Percentiles rank a stretch among this genome's conserved stretches.
Conservation (phyloP, 1,140 invertebrate species). For the Tetramorium simillimum region DNA sequence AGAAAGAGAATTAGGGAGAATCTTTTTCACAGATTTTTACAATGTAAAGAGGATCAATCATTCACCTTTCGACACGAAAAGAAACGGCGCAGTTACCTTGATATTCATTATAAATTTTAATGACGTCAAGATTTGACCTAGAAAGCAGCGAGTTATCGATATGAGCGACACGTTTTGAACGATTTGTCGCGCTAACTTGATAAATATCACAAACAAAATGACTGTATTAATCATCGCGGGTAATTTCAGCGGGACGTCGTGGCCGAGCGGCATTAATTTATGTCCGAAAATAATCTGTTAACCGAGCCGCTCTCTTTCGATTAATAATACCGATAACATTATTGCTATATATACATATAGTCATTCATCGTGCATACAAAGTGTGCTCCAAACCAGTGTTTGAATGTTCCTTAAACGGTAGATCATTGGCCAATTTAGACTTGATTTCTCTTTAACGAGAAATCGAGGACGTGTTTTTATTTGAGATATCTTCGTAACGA, state of each 20-base stretch:
- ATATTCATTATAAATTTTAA: slow-evolving; percentile 15
- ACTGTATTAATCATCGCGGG: slow-evolving; percentile 27
- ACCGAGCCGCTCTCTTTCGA: slow-evolving; percentile 1
- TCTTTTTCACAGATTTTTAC: background rate
- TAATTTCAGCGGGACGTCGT: background rate
- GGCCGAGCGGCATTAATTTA: slow-evolving; percentile 31
- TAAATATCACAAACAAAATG: slow-evolving; percentile 45
- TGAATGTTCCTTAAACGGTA: background rate
- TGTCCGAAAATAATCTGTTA: slow-evolving; percentile 38
- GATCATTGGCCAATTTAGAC: background rate
- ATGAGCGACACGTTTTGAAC: slow-evolving; percentile 2
- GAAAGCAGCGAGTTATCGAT: slow-evolving; percentile 1
- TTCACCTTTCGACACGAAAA: background rate
- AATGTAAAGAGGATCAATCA: background rate
- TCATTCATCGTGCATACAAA: slow-evolving; percentile 21
- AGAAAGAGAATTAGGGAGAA: background rate
- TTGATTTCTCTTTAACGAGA: background rate
- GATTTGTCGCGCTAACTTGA: slow-evolving; percentile 23
- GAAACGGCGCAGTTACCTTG: background rate
- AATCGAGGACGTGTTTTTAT: background rate
- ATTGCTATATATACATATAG: background rate
- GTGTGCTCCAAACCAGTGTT: background rate
- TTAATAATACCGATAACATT: slow-evolving; percentile 48
- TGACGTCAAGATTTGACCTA: background rate
- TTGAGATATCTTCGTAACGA: background rate